These are phyloP conservation scores for Himalopsyche japonica DNA, from an alignment of 2,888 invertebrate species.

Conservation along the genomic window DNA sequence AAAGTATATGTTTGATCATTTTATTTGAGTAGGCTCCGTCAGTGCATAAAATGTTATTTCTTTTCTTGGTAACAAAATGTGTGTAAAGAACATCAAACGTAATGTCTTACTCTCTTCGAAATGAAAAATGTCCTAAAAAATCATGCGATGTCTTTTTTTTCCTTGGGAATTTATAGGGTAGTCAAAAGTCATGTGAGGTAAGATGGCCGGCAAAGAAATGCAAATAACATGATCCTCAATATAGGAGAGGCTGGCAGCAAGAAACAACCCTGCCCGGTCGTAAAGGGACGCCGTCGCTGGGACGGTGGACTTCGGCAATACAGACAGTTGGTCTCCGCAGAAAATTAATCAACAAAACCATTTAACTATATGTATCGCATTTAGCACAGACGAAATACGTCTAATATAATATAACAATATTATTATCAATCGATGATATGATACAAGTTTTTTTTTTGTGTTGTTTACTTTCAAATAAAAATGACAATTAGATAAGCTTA, in stretches of 20 bases:
- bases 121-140: background rate
- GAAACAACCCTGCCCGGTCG: slow-evolving; percentile 6
- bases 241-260: background rate
- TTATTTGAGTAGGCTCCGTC: background rate
- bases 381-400: too few relatives aligned
- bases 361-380: too few relatives aligned
- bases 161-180: background rate
- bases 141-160: background rate
- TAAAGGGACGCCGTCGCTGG: background rate
- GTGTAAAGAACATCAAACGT: background rate
- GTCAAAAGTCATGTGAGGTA: background rate
- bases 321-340: background rate
- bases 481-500: too few relatives aligned
- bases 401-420: too few relatives aligned
- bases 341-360: too few relatives aligned
- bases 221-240: background rate
- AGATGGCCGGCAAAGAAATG: background rate
- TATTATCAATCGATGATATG: too few relatives aligned
- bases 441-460: too few relatives aligned
- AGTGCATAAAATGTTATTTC: background rate
- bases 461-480: too few relatives aligned
- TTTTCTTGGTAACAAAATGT: background rate
- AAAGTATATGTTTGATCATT: too few relatives aligned
- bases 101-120: background rate
- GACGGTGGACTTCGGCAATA: background rate